Evolutionary conservation across 2,888 invertebrate species (phyloP), one percentile per base, ranked within the genome.

Genomic region (Psococerastis gibbosa): DNA sequence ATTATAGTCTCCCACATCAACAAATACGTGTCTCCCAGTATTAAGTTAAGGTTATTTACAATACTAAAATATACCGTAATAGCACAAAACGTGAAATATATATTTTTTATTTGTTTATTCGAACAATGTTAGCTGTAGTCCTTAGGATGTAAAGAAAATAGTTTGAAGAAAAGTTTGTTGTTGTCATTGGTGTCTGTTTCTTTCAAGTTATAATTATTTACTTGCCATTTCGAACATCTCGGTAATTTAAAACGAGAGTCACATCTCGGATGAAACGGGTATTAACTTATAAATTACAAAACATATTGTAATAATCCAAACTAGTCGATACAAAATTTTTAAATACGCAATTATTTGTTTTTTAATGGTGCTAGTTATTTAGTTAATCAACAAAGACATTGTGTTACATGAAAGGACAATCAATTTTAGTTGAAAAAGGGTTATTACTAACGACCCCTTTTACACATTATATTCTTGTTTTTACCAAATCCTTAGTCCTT

Each of bases 251-350:
- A 38, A 38, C 38, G 38, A 38, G 38, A 38, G 17, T 22, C 38
- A 38, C 38, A 38, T 20, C 38, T 38, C 38, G 38, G 38, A 20
- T 22, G 17, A 38, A 38, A 38, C 38, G 38, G 38, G 38, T 38
- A 38, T 38, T 38, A 38, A 6, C 27, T 9, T 9, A 27, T 27
- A 27, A 27, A 27, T 9, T 27, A 27, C 27, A 27, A 27, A 6
- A 9, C 6, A 27, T 27, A 6, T 9, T 9, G 11, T 27, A 27
- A 27, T 27, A 27, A 27, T 27, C 11, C n/a, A n/a, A 11, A 9
- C 11, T 27, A 27, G 27, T 11, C 8, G 27, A 9, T 27, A 27
- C 27, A 27, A 27, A 27, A 27, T 9, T 27, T 27, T 27, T 27
- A 6, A 27, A 9, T 27, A n/a, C n/a, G n/a, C n/a, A n/a, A n/a